Conservation (phyloP, 2,797 vertebrate genomes). For the Buceros bicornis region DNA sequence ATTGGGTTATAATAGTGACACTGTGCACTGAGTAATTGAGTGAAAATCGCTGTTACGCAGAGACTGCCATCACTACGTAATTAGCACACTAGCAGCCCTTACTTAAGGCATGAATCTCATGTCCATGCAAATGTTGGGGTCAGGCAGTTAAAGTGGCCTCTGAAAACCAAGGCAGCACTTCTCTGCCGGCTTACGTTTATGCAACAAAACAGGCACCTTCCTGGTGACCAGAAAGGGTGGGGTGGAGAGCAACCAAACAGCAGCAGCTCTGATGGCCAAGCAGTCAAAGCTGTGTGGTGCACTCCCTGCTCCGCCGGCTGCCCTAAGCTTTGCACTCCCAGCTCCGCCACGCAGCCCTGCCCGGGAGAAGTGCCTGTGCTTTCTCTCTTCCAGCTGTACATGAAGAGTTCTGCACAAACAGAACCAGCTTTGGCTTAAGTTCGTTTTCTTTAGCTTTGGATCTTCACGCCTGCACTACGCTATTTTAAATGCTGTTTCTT, state of each 20-base stretch:
- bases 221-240: background rate
- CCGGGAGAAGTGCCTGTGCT: too few species aligned
- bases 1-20: slow-evolving; percentile 55
- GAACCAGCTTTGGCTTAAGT: background rate
- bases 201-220: background rate
- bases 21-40: slow-evolving; percentile 55
- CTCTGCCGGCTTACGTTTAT: background rate
- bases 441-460: background rate
- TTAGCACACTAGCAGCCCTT: slow-evolving; percentile 18
- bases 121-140: background rate
- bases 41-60: slow-evolving; percentile 38
- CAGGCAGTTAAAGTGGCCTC: background rate
- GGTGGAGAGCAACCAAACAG: background rate
- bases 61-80: slow-evolving; percentile 23
- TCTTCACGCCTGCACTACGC: background rate
- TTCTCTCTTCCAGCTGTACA: background rate
- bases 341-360: background rate
- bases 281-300: background rate
- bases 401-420: background rate
- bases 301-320: background rate
- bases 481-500: background rate
- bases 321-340: background rate
- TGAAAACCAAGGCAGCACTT: background rate
- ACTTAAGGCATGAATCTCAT: background rate
- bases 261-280: background rate